phyloP scores from a whole-genome alignment of 2,797 vertebrate genomes.

The Chiloscyllium punctatum region DNA sequence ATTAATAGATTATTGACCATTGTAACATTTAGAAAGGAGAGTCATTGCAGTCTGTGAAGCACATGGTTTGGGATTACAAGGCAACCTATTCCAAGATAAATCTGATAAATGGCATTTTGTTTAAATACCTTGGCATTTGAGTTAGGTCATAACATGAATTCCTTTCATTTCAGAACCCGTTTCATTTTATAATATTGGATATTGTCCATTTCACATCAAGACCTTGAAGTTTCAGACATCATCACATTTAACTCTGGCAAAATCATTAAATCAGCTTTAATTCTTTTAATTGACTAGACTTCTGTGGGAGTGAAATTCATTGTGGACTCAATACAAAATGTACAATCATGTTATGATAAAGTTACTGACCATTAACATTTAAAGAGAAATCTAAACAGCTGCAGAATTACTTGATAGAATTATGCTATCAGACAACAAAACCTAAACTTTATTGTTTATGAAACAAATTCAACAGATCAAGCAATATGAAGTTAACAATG shows the following conservation, averaged over 20 bases:
- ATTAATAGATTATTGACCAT: conserved; percentile 39
- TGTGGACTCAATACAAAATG: background rate
- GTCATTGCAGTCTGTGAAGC: background rate
- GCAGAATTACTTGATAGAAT: too few species aligned
- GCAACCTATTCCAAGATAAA: conserved; percentile 10
- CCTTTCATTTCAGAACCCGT: background rate
- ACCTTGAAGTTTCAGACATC: background rate
- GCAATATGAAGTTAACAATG: too few species aligned
- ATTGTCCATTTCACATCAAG: conserved; percentile 10
- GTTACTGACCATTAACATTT: too few species aligned
- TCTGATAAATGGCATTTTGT: conserved; percentile 13
- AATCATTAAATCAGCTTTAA: background rate
- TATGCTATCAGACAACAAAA: too few species aligned
- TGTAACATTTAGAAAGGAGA: conserved; percentile 34
- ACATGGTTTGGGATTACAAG: background rate
- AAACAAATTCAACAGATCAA: too few species aligned
- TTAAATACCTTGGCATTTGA: background rate
- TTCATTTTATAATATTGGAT: conserved; percentile 25
- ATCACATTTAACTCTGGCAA: background rate
- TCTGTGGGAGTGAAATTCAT: background rate
- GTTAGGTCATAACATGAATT: background rate
- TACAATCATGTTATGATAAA: background rate
- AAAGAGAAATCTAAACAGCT: too few species aligned
- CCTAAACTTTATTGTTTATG: too few species aligned
- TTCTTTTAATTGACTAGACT: background rate